These are phyloP conservation scores for Acanthurus tractus DNA, from an alignment of 2,797 vertebrate genomes.

Conservation along the genomic window DNA sequence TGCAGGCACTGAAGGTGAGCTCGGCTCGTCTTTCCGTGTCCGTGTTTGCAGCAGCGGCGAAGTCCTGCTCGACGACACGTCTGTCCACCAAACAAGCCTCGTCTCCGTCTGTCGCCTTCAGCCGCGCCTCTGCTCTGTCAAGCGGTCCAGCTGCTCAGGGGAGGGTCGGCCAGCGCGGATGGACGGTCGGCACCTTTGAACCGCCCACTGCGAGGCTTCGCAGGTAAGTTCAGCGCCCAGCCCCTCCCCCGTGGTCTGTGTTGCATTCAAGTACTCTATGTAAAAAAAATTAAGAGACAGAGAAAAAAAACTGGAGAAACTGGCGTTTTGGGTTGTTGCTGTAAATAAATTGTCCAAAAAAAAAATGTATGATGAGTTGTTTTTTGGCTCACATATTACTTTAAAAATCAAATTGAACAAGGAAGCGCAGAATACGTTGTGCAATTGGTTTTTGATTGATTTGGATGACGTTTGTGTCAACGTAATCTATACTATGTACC, in stretches of 20 bases:
- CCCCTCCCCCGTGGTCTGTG: conserved; percentile 25
- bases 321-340: not conserved
- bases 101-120: not conserved
- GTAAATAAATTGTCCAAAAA: not conserved
- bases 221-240: conserved; percentile 63
- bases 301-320: too few relatives aligned
- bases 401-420: not conserved
- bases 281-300: not conserved
- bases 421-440: too few relatives aligned
- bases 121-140: conserved; percentile 40
- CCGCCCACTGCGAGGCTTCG: conserved; percentile 58
- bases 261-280: conserved; percentile 60
- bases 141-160: conserved; percentile 47
- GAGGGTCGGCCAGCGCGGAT: conserved; percentile 19
- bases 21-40: conserved; percentile 28
- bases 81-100: not conserved
- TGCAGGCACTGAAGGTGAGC: conserved; percentile 68
- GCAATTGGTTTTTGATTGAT: not conserved
- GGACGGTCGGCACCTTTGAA: conserved; percentile 41
- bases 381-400: not conserved
- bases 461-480: too few relatives aligned
- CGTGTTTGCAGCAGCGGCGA: conserved; percentile 28
- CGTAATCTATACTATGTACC: too few relatives aligned
- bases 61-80: conserved; percentile 11
- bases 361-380: not conserved